Evolutionary conservation across 2,888 invertebrate species (phyloP).

Genomic region (Tridacna crocea): DNA sequence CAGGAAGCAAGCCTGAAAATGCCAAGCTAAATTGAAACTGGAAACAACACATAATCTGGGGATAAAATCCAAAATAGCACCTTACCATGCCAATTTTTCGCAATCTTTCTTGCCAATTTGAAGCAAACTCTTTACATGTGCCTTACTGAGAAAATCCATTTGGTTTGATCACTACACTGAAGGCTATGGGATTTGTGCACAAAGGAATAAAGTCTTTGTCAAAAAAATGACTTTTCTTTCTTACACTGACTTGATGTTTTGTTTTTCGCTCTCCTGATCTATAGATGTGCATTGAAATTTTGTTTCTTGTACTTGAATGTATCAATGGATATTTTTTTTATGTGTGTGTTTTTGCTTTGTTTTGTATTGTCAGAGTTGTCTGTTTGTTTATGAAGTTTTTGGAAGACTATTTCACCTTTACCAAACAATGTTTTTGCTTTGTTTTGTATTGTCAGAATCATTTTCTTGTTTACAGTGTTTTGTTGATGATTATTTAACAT

Average conservation of each 20-base stretch:
- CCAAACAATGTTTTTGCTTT: neutral
- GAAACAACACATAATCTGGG: no score
- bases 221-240: neutral
- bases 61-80: no score
- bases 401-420: no score
- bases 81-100: no score
- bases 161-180: no score
- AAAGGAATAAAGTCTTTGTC: neutral
- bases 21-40: no score
- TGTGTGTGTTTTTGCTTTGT: neutral
- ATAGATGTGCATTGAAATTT: neutral
- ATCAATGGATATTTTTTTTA: neutral
- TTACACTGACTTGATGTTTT: neutral
- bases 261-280: neutral
- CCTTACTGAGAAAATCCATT: no score
- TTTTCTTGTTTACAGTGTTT: neutral
- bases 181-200: no score
- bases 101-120: no score
- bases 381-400: neutral
- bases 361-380: neutral
- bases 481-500: no score
- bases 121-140: no score
- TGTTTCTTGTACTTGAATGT: neutral
- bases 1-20: no score
- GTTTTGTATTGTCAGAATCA: neutral